Percentiles rank a stretch among this genome's conserved stretches.
phyloP scores from a whole-genome alignment of 2,113 vertebrate genomes.

The Narcine bancroftii region DNA sequence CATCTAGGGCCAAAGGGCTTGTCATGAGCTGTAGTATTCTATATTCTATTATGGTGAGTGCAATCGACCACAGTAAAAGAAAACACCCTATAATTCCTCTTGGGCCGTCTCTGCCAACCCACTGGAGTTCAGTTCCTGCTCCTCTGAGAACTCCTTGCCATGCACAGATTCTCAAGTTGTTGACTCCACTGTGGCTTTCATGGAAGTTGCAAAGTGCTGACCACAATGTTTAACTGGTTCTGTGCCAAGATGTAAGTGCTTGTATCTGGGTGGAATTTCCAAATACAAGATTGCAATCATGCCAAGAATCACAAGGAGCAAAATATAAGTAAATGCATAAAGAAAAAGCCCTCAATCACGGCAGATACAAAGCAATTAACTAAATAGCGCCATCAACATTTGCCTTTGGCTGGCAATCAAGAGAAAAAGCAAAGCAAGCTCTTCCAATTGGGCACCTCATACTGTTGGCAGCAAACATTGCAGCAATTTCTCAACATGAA shows the following conservation, averaged over 20 bases:
- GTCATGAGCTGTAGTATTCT: no score
- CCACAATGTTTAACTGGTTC: not conserved
- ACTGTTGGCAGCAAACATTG: constrained; percentile 2
- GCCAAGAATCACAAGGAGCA: constrained; percentile 35
- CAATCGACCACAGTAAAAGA: not conserved
- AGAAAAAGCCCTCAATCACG: constrained; percentile 23
- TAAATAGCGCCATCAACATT: constrained; percentile 31
- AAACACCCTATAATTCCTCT: not conserved
- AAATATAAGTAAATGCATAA: constrained; percentile 37
- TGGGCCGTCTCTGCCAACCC: not conserved
- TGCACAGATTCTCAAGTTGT: not conserved
- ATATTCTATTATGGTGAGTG: not conserved
- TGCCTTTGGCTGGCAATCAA: constrained; percentile 1
- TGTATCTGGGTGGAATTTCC: not conserved
- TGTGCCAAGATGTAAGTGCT: constrained; percentile 10
- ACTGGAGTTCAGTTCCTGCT: not conserved
- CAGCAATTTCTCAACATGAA: not conserved
- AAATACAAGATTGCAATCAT: constrained; percentile 17
- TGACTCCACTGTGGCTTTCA: constrained; percentile 3
- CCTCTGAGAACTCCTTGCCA: not conserved
- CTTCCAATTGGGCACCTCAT: constrained; percentile 7
- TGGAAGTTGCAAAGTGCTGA: constrained; percentile 8
- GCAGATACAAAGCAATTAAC: constrained; percentile 32
- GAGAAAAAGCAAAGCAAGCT: not conserved
- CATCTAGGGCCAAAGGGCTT: no score